Conservation (phyloP, 2,113 vertebrate species). For the Crotalus viridis region DNA sequence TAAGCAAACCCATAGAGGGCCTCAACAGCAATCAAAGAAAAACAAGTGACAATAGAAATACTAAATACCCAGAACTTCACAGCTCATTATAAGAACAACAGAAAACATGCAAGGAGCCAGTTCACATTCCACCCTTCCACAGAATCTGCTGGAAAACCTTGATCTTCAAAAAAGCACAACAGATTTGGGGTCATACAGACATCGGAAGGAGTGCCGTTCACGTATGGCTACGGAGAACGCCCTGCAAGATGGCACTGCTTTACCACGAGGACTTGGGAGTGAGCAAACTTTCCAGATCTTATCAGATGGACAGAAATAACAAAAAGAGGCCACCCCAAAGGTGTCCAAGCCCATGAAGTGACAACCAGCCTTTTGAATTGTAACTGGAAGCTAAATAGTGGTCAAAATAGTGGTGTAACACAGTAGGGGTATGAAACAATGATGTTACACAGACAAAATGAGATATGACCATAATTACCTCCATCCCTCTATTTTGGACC, state of each 20-base stretch:
- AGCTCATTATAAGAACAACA: neutral
- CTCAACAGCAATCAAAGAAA: neutral
- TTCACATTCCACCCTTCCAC: neutral
- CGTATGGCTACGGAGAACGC: neutral
- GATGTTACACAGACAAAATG: neutral
- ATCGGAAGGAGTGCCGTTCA: neutral
- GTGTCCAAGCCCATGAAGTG: neutral
- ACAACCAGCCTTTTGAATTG: neutral
- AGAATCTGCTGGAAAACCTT: neutral
- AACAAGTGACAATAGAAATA: neutral
- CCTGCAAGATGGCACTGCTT: neutral
- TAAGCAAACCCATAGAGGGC: neutral
- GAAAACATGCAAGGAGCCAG: neutral
- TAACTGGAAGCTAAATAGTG: neutral
- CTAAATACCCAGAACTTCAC: neutral
- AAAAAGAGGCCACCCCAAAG: neutral
- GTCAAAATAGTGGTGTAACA: neutral
- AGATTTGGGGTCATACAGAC: neutral
- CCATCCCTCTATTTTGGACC: neutral
- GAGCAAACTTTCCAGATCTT: neutral
- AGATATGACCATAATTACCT: neutral
- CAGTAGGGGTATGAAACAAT: neutral
- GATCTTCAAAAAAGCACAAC: neutral
- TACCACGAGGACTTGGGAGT: neutral
- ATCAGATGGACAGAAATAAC: neutral